phyloP scores from a whole-genome alignment of 2,888 invertebrate species.

The Zhengitettix transpicula region DNA sequence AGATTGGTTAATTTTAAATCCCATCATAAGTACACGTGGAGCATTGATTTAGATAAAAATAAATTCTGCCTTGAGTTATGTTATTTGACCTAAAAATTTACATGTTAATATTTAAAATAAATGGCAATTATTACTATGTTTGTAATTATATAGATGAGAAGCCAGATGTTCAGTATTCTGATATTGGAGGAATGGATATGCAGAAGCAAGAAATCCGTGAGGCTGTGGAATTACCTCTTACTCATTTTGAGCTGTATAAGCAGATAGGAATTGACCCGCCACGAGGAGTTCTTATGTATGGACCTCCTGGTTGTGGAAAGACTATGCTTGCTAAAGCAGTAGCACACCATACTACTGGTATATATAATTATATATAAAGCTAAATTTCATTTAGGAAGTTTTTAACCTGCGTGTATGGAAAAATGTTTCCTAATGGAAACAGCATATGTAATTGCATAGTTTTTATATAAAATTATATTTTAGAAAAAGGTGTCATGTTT shows the following conservation, averaged over 20 bases:
- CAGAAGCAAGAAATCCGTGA: constrained; percentile 99
- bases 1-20: no score
- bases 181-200: constrained; percentile 99
- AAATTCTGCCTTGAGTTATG: no score
- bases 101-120: no score
- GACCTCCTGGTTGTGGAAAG: constrained; percentile 99
- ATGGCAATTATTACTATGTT: no score
- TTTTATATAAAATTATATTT: no score
- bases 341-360: constrained; percentile 92
- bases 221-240: constrained; percentile 93
- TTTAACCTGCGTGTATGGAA: neutral
- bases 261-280: constrained; percentile 99
- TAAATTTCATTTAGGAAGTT: neutral
- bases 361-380: constrained; percentile 5
- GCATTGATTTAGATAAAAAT: no score
- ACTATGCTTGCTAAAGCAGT: constrained; percentile 99
- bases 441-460: no score
- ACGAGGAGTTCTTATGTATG: constrained; percentile 94
- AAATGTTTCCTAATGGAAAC: no score
- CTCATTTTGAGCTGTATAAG: constrained; percentile 95
- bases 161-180: constrained; percentile 91
- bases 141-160: constrained; percentile 59
- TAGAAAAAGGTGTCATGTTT: no score
- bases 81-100: no score
- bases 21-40: no score